phyloP scores from a whole-genome alignment of 2,888 invertebrate species.

The Pinctada fucata region DNA sequence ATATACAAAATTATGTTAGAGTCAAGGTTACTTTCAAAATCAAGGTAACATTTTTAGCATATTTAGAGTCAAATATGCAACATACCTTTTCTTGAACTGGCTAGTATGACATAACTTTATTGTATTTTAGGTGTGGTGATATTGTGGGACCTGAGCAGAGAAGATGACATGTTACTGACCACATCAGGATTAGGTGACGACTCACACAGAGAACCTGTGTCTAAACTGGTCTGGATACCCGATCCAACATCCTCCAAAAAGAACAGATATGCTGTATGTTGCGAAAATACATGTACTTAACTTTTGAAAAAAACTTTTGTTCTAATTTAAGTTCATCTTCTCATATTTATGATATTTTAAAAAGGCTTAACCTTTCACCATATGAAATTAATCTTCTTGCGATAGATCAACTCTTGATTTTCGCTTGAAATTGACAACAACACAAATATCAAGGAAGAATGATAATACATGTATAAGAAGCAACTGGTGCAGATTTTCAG shows the following conservation, averaged over 20 bases:
- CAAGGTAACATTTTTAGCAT: too few relatives aligned
- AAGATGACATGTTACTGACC: slow-evolving; percentile 75
- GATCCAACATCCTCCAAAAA: slow-evolving; percentile 53
- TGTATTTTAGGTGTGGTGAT: slow-evolving; percentile 73
- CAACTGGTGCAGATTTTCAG: too few relatives aligned
- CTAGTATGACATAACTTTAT: neutral
- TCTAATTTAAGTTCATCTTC: neutral
- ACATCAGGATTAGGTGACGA: slow-evolving; percentile 75
- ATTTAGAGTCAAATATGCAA: too few relatives aligned
- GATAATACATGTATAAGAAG: too few relatives aligned
- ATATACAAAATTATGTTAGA: too few relatives aligned
- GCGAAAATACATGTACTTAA: neutral
- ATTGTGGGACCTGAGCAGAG: slow-evolving; percentile 76
- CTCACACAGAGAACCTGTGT: slow-evolving; percentile 76
- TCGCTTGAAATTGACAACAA: too few relatives aligned
- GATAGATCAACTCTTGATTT: too few relatives aligned
- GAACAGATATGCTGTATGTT: slow-evolving; percentile 36
- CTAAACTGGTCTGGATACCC: slow-evolving; percentile 75
- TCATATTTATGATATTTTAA: neutral
- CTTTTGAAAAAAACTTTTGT: neutral
- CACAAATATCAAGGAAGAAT: too few relatives aligned
- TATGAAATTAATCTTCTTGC: neutral
- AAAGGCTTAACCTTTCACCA: neutral
- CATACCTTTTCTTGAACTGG: too few relatives aligned
- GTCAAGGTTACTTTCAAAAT: too few relatives aligned